phyloP scores from a whole-genome alignment of 2,113 vertebrate genomes.

The Coryphaenoides rupestris region DNA sequence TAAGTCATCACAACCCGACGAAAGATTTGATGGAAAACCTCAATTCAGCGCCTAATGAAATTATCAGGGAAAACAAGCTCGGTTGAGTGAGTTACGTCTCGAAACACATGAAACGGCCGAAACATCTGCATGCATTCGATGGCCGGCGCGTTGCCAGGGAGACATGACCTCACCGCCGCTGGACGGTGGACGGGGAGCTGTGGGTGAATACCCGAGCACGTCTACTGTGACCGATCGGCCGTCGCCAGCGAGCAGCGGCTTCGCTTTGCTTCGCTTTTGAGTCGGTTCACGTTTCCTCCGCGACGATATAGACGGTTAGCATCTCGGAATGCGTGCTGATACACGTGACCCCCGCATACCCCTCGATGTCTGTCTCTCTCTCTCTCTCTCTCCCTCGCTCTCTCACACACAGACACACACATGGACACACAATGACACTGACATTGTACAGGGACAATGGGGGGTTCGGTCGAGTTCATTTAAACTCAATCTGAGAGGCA shows the following conservation, averaged over 20 bases:
- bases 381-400: neutral
- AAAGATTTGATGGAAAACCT: no score
- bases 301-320: constrained; percentile 56
- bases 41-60: no score
- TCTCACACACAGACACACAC: constrained; percentile 13
- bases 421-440: constrained; percentile 26
- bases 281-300: constrained; percentile 20
- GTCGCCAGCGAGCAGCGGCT: constrained; percentile 21
- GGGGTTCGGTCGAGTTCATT: constrained; percentile 41
- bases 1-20: no score
- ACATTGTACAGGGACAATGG: constrained; percentile 31
- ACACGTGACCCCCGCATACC: neutral
- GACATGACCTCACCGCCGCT: constrained; percentile 60
- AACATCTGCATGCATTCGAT: constrained; percentile 36
- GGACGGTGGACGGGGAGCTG: constrained; percentile 48
- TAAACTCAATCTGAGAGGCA: constrained; percentile 30
- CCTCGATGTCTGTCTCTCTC: constrained; percentile 4
- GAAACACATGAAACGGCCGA: constrained; percentile 30
- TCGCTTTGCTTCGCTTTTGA: no score
- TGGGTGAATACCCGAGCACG: constrained; percentile 55
- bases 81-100: neutral
- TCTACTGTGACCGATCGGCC: constrained; percentile 53
- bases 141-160: constrained; percentile 46
- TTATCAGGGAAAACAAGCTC: no score
- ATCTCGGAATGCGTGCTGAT: constrained; percentile 50